Conservation (phyloP, 2,113 vertebrate species). For the Tangachromis dhanisi region DNA sequence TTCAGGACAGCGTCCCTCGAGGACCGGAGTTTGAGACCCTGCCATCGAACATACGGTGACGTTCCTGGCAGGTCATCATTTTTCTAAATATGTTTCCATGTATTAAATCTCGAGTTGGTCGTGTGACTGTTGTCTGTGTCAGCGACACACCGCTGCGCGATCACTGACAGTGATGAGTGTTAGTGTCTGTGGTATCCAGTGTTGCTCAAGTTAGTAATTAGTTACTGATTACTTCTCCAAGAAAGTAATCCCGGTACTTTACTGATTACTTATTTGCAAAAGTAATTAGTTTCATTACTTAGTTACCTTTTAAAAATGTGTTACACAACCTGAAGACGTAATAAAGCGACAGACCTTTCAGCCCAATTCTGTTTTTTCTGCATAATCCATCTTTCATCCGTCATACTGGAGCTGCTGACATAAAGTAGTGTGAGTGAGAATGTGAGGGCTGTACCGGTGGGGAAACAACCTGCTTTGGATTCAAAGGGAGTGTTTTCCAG, state of each 20-base stretch:
- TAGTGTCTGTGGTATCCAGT: neutral
- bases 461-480: neutral
- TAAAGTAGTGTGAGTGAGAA: neutral
- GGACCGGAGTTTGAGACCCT: accelerated
- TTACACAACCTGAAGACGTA: neutral
- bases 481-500: neutral
- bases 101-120: neutral
- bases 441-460: neutral
- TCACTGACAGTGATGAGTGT: neutral
- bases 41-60: neutral
- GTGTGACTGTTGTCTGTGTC: neutral
- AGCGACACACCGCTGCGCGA: neutral
- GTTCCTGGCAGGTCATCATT: neutral
- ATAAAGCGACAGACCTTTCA: neutral
- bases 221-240: neutral
- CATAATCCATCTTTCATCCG: neutral
- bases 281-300: neutral
- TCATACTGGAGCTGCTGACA: neutral
- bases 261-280: neutral
- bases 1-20: neutral
- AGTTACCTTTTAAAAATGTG: neutral
- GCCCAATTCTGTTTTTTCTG: neutral
- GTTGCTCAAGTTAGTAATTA: neutral
- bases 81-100: neutral
- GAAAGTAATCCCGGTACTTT: neutral